Evolutionary conservation across 2,797 vertebrate species (phyloP), one percentile per base, ranked within the genome.

Genomic region (Moxostoma hubbsi): DNA sequence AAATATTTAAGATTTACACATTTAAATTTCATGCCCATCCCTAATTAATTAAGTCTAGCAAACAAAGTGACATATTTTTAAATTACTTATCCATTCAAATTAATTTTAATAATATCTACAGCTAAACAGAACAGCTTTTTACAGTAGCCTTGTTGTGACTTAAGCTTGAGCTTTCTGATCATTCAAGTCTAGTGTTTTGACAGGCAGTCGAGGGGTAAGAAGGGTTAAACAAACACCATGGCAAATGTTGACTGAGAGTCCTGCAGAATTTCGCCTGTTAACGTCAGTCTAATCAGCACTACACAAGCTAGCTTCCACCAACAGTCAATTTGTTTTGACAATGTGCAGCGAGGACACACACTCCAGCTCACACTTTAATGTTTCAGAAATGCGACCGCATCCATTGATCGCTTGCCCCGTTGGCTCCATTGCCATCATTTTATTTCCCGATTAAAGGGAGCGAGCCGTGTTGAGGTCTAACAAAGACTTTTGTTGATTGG

Each of bases 281-380:
- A 80, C 53, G 58, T 81, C 62, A 65, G 80, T 57, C 80, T 85
- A 67, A 84, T 84, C 82, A 84, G 59, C 46, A 59, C 71, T 45
- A 74, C 66, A 83, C 73, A 82, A 77, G 79, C 76, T 12, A 6
- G 58, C 58, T 66, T 55, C 58, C 50, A 49, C 65, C 70, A 82
- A 75, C 71, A 69, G 67, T 77, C 69, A 72, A 77, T 85, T 83
- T 62, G 49, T 77, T 80, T 77, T 82, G 77, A 83, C 82, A 85
- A 51, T 75, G 67, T 55, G 68, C 67, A 73, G 67, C 46, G 63
- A 77, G 64, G 43, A 75, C 55, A 70, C 72, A 63, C 43, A 73
- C 77, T 80, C 64, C 70, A 75, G 77, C 80, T 75, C 69, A 72
- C 77, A 75, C 85, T 85, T 84, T 84, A 70, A 82, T 78, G 82